Percentiles rank a stretch among this genome's conserved stretches.
Conservation (phyloP, 2,888 invertebrate species). For the Yponomeuta evonymella region DNA sequence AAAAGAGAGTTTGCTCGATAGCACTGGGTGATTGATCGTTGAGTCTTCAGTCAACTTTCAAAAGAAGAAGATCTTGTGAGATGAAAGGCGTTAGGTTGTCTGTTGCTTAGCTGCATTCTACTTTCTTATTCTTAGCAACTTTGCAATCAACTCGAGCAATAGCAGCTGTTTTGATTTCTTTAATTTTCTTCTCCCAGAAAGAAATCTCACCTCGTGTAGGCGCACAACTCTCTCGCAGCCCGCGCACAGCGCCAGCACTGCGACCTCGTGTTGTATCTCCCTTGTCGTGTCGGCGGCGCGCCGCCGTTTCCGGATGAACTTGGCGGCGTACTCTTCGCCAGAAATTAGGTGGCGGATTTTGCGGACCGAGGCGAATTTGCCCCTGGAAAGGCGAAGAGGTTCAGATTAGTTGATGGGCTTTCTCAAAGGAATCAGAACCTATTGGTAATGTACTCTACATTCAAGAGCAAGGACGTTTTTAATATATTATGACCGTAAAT, state of each 20-base stretch:
- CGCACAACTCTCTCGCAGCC: constrained; percentile 90
- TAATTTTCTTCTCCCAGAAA: no score
- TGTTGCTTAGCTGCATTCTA: no score
- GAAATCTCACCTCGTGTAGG: constrained; percentile 83
- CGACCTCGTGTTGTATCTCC: constrained; percentile 95
- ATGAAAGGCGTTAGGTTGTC: no score
- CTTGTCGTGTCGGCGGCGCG: constrained; percentile 89
- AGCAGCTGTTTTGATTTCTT: no score
- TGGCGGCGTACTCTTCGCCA: constrained; percentile 95
- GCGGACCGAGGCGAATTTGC: constrained; percentile 97
- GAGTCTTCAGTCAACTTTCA: no score
- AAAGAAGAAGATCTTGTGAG: no score
- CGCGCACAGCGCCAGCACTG: constrained; percentile 90
- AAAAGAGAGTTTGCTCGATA: no score
- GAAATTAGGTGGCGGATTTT: constrained; percentile 91
- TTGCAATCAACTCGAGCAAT: no score
- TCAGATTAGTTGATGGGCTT: neutral
- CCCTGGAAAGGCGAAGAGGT: constrained; percentile 78
- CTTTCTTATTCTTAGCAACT: no score
- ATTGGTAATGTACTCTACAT: neutral
- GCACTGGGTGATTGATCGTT: no score
- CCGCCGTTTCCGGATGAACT: constrained; percentile 94
- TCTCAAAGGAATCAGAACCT: neutral
- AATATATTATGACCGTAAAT: no score
- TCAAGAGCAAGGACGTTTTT: no score